phyloP scores from a whole-genome alignment of 2,888 invertebrate species.

The Griposia aprilina region DNA sequence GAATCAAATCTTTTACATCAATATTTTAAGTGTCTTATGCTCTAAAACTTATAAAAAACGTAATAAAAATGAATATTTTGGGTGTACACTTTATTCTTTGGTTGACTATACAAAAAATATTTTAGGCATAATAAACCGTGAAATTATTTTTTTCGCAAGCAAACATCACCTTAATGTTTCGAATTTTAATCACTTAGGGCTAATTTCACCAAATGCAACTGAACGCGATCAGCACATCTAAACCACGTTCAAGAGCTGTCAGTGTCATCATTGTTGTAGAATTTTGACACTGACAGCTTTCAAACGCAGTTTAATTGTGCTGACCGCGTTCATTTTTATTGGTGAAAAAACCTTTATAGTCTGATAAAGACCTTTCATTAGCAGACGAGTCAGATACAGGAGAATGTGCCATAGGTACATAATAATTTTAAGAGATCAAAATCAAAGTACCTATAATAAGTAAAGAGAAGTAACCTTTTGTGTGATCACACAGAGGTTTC shows the following conservation, averaged over 20 bases:
- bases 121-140: background rate
- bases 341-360: background rate
- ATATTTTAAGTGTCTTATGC: too few relatives aligned
- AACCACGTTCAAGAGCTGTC: background rate
- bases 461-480: background rate
- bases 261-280: too few relatives aligned
- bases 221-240: background rate
- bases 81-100: constrained; percentile 7
- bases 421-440: background rate
- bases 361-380: background rate
- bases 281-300: background rate
- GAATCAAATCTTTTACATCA: background rate
- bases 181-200: background rate
- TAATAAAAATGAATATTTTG: background rate
- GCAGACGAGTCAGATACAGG: background rate
- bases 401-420: background rate
- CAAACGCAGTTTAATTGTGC: background rate
- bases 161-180: background rate
- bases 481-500: background rate
- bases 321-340: background rate
- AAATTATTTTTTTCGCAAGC: background rate
- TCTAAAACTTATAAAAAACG: background rate
- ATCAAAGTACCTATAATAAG: background rate
- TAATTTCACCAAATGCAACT: background rate
- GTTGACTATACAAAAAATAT: constrained; percentile 4